These are phyloP conservation scores for Pandemis heparana DNA, from an alignment of 2,888 invertebrate genomes.

Conservation along the genomic window DNA sequence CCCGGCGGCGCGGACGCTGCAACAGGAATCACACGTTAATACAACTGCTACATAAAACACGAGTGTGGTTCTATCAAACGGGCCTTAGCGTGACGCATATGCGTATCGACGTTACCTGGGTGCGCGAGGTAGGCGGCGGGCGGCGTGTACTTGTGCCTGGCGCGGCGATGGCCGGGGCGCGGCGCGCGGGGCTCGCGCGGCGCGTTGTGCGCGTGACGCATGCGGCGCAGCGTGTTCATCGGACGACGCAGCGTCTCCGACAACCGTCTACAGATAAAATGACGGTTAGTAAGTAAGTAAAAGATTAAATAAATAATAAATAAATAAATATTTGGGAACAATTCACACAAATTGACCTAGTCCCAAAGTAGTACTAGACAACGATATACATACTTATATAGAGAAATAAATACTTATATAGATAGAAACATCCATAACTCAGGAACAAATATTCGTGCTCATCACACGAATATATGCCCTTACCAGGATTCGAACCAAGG, in stretches of 20 bases:
- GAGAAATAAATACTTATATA: too few species aligned
- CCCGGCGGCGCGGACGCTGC: slow-evolving; percentile 80
- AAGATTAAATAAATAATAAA: not conserved
- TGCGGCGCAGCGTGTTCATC: slow-evolving; percentile 95
- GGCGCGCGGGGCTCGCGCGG: slow-evolving; percentile 54
- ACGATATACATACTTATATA: too few species aligned
- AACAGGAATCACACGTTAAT: not conserved
- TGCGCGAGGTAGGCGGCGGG: slow-evolving; percentile 64
- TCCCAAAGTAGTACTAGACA: too few species aligned
- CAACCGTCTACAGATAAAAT: slow-evolving; percentile 84
- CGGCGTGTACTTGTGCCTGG: slow-evolving; percentile 74
- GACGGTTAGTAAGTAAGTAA: not conserved
- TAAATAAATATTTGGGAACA: too few species aligned
- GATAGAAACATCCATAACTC: too few species aligned
- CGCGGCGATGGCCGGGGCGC: slow-evolving; percentile 61
- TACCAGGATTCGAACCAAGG: too few species aligned
- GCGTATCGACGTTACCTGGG: slow-evolving; percentile 10
- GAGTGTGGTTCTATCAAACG: too few species aligned
- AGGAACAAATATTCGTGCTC: too few species aligned
- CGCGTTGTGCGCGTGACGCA: slow-evolving; percentile 77
- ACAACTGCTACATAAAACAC: not conserved
- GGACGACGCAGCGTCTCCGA: slow-evolving; percentile 96
- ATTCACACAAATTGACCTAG: too few species aligned
- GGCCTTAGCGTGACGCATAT: too few species aligned
- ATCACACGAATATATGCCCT: too few species aligned